Evolutionary conservation across 1,140 invertebrate species (phyloP), one percentile per base, ranked within the genome.

Genomic region (Caenorhabditis brenneri): DNA sequence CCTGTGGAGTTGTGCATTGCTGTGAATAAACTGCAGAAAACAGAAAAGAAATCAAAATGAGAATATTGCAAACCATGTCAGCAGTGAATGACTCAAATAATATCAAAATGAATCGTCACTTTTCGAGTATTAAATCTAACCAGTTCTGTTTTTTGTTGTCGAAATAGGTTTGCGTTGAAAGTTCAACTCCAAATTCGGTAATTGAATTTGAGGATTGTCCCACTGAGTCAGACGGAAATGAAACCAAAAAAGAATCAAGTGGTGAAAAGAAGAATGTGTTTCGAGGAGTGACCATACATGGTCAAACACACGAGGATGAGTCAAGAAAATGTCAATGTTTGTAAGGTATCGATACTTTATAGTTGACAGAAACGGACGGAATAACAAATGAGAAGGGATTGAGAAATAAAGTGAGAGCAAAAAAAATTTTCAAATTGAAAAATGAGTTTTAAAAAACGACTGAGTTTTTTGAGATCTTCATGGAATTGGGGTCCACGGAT

Each of bases 211-310:
- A 36, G 36, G 15, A 65, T 24, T 36, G 33, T 42, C 29, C 29
- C 29, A 58, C 24, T 74, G 65, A 74, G 65, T 74, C 65, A 74
- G 65, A 36, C 22, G 36, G 22, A 36, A 65, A 65, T 33, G 58
- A 36, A 74, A 74, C 65, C 65, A 74, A 42, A 74, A 42, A 74
- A 36, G 36, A 74, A 74, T 74, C 65, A 74, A 74, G 65, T 74
- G 65, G 65, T 42, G 33, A 42, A 10, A 29, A 60, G 65, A 74
- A 42, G 36, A 46, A 46, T 39, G n/a, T 74, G 65, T 42, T 74
- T 74, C 65, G 65, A 74, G 36, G 65, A 74, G 36, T 74, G 65
- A 74, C 65, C 65, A 42, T 74, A 74, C 36, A 74, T 74, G 65
- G 65, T 42, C 65, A 74, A 74, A 74, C 36, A 74, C 36, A n/a